Evolutionary conservation across 2,113 vertebrate genomes (phyloP).

Genomic region (Gnathonemus longibarbis): DNA sequence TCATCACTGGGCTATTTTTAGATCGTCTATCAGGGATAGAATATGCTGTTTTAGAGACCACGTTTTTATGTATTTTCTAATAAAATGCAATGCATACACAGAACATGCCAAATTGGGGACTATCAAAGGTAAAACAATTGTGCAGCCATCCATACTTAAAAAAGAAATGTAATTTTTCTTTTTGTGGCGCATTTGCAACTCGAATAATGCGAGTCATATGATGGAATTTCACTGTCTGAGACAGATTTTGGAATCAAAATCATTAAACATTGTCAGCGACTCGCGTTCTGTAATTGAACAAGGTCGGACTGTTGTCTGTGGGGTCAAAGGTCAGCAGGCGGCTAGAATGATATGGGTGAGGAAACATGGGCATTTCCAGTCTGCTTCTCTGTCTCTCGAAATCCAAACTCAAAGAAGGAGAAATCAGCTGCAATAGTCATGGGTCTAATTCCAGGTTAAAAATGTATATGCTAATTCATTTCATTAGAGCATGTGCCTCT

Average conservation of each 20-base stretch:
- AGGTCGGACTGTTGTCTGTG: background rate
- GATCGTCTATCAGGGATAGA: background rate
- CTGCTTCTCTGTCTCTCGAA: background rate
- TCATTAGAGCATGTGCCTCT: conserved; percentile 76
- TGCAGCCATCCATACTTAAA: background rate
- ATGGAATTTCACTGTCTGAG: background rate
- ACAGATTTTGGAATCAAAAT: background rate
- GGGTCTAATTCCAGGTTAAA: conserved; percentile 64
- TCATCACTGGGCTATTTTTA: background rate
- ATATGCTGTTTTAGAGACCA: background rate
- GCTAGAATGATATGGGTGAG: background rate
- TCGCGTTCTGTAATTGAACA: background rate
- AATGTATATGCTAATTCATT: conserved; percentile 72
- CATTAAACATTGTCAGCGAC: background rate
- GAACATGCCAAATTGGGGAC: background rate
- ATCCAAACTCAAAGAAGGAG: background rate
- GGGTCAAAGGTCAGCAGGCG: background rate
- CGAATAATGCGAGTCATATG: background rate
- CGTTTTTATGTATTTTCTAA: background rate
- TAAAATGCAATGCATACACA: background rate
- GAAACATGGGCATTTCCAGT: background rate
- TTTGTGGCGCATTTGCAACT: background rate
- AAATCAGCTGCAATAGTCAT: conserved; percentile 49
- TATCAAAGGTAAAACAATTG: background rate
- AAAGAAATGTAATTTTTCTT: background rate